Base-by-base conservation (phyloP, 1,140 invertebrate genomes). In the Ganaspis sp. region DNA sequence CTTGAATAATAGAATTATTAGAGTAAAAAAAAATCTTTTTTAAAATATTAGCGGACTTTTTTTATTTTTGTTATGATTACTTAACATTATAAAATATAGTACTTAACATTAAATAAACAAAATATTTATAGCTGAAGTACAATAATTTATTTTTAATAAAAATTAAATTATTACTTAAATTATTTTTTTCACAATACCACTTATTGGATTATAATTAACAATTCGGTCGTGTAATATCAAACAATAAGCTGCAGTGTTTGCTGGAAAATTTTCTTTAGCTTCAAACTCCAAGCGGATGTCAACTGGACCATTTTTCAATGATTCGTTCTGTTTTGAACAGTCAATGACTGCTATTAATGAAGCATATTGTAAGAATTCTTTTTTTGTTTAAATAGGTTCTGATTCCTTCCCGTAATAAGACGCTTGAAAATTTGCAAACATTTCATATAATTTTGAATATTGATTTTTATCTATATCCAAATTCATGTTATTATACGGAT, bases 171-270 rank as follows among this genome's bases (percentile, higher is more conserved):
- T 73, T 54, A 15, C 54, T 34, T 9, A 73, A 38, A 37, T n/a
- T 54, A 73, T 12, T 58, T 58, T 73, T 19, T 37, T 29, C 3
- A 73, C 72, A 73, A 73, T 58, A 54, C 12, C 64, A 34, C 72
- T 73, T n/a, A 73, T 73, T 9, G 72, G 49, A 3, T 34, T 34
- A 26, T 73, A 73, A 12, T 73, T 26, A 23, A 73, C 21, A n/a
- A 58, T 73, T 4, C 29, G 9, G 54, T 58, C 72, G 26, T 73
- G 45, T 17, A 73, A 11, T 17, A 73, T 58, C 37, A 73, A 38
- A 58, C 72, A 73, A 37, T 54, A 73, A 11, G 72, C 72, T 3
- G 72, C 4, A 38, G 49, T 73, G 26, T 58, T 58, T 4, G 23
- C 23, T 1, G 34, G 21, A 8, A n/a, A 71, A 69, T 71, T 76